These are phyloP conservation scores for Cyprinus carpio DNA, from an alignment of 2,113 vertebrate species.

Conservation along the genomic window DNA sequence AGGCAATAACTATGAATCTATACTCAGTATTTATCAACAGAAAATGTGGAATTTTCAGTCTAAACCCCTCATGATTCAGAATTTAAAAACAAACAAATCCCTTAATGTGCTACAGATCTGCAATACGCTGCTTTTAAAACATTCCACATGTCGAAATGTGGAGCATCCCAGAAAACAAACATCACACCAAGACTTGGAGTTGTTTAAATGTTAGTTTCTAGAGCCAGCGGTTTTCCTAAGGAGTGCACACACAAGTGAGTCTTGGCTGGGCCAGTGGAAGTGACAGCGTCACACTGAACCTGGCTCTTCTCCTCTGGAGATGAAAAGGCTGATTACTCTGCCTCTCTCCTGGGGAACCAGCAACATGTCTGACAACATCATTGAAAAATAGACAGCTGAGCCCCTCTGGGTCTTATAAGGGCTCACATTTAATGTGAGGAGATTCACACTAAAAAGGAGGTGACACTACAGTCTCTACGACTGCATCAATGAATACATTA, in stretches of 20 bases:
- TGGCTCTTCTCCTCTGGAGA: slow-evolving; percentile 71
- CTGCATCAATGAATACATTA: slow-evolving; percentile 62
- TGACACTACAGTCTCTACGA: slow-evolving; percentile 64
- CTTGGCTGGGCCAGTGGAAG: slow-evolving; percentile 57
- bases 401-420: slow-evolving; percentile 77
- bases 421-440: slow-evolving; percentile 70
- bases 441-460: slow-evolving; percentile 71
- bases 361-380: slow-evolving; percentile 80
- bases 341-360: slow-evolving; percentile 72
- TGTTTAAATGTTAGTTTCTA: slow-evolving; percentile 20
- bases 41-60: slow-evolving; percentile 6
- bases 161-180: slow-evolving; percentile 62
- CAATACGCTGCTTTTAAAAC: slow-evolving; percentile 84
- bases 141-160: slow-evolving; percentile 80
- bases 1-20: not conserved
- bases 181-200: slow-evolving; percentile 35
- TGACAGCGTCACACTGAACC: slow-evolving; percentile 66
- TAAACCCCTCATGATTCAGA: slow-evolving; percentile 51
- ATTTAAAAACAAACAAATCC: slow-evolving; percentile 88
- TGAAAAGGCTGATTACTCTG: slow-evolving; percentile 78
- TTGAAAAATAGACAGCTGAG: slow-evolving; percentile 76
- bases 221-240: not conserved
- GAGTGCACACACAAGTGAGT: slow-evolving; percentile 20
- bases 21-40: not conserved
- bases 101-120: slow-evolving; percentile 89